phyloP scores from a whole-genome alignment of 2,888 invertebrate species.

The Panorpa germanica region DNA sequence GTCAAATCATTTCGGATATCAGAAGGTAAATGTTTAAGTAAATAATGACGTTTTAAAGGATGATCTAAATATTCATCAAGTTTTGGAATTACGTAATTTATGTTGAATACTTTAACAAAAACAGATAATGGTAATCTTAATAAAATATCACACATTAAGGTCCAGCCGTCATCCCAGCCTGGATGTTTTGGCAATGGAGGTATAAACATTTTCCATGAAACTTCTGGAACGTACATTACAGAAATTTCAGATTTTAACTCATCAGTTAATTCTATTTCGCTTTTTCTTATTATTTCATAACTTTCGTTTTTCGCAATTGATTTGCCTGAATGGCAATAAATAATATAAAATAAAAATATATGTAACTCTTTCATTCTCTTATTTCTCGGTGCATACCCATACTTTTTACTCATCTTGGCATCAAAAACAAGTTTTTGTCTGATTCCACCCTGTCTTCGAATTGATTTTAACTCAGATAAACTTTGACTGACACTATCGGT shows the following conservation, averaged over 20 bases:
- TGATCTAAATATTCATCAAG: conserved; percentile 38
- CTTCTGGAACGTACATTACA: conserved; percentile 27
- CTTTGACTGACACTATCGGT: not conserved
- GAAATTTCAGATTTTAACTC: conserved; percentile 26
- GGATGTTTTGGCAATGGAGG: conserved; percentile 39
- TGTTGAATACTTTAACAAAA: conserved; percentile 44
- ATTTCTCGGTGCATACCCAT: conserved; percentile 43
- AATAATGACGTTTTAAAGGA: conserved; percentile 41
- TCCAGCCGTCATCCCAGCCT: conserved; percentile 45
- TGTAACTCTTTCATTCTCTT: conserved; percentile 45
- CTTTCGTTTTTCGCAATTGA: conserved; percentile 10
- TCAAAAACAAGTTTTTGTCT: not conserved
- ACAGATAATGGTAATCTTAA: conserved; percentile 48
- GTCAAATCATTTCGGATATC: conserved; percentile 29
- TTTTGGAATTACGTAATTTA: conserved; percentile 33
- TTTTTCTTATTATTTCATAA: conserved; percentile 13
- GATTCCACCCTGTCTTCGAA: not conserved
- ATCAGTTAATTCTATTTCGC: conserved; percentile 17
- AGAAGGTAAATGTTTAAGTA: conserved; percentile 38
- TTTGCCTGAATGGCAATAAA: conserved; percentile 31
- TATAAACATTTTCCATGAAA: conserved; percentile 54
- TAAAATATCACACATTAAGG: conserved; percentile 45
- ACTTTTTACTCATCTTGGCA: conserved; percentile 21
- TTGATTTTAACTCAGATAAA: not conserved
- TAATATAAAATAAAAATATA: conserved; percentile 47